A percentile compares a stretch with the other conserved stretches of the same genome.
Evolutionary conservation across 1,140 invertebrate species (phyloP).

Genomic region (Antheraea pernyi): DNA sequence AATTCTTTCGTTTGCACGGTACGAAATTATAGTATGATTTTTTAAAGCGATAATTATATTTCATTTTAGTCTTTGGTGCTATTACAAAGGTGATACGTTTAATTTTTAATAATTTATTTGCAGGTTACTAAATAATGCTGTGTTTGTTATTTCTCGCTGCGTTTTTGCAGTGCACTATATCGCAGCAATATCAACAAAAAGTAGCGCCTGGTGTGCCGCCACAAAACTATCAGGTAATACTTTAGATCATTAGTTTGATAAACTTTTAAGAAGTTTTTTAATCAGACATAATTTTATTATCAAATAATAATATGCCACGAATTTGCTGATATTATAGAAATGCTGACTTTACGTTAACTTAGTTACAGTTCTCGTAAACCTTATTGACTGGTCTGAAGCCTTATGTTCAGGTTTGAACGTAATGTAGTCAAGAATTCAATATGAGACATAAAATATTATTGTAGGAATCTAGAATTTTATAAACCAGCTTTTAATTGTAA

Average conservation of each 20-base stretch:
- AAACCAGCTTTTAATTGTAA: too few species aligned
- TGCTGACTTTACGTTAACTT: too few species aligned
- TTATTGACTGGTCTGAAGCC: too few species aligned
- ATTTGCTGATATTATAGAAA: too few species aligned
- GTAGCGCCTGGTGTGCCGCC: constrained; percentile 69
- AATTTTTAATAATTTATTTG: not conserved
- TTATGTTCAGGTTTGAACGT: too few species aligned
- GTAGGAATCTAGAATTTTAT: too few species aligned
- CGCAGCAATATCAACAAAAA: constrained; percentile 70
- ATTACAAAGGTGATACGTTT: not conserved
- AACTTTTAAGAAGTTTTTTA: too few species aligned
- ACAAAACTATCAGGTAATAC: constrained; percentile 64
- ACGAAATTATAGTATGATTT: not conserved
- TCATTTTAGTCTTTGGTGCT: not conserved
- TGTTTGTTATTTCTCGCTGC: constrained; percentile 50
- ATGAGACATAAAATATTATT: too few species aligned
- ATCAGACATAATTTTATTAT: too few species aligned
- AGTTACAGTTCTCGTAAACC: too few species aligned
- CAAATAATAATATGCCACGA: too few species aligned
- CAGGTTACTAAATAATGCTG: constrained; percentile 47
- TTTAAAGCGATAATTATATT: not conserved
- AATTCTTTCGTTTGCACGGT: not conserved
- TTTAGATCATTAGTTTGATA: not conserved
- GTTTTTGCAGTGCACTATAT: constrained; percentile 50
- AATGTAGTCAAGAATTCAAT: too few species aligned